phyloP scores from a whole-genome alignment of 1,140 invertebrate species.

The Zaprionus kolodkinae region DNA sequence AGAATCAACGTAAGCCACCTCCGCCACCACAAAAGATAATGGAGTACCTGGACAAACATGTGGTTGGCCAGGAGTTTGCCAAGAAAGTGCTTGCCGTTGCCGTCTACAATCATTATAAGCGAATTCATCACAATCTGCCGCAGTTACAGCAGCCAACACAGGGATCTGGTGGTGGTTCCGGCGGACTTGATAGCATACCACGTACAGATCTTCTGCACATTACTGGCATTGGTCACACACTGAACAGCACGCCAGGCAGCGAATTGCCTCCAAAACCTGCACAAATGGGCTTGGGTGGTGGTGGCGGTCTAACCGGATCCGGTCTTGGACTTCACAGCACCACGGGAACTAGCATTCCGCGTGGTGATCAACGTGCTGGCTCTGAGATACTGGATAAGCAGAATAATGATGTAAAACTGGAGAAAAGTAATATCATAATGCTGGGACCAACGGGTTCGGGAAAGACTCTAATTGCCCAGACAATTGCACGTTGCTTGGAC shows the following conservation, averaged over 20 bases:
- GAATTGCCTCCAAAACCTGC: conserved; percentile 75
- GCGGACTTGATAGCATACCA: conserved; percentile 84
- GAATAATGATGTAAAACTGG: conserved; percentile 94
- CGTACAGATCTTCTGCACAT: conserved; percentile 91
- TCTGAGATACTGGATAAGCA: conserved; percentile 95
- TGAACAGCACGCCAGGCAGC: conserved; percentile 84
- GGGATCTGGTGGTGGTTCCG: conserved; percentile 77
- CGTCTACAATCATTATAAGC: conserved; percentile 99
- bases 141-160: conserved; percentile 80
- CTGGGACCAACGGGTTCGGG: conserved; percentile 98
- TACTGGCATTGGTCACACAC: conserved; percentile 90
- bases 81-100: conserved; percentile 99
- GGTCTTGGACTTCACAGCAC: conserved; percentile 44
- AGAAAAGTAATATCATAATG: conserved; percentile 99
- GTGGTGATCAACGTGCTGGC: conserved; percentile 84
- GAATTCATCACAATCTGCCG: conserved; percentile 97
- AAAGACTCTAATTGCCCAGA: conserved; percentile 99
- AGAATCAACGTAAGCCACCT: conserved; percentile 90
- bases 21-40: conserved; percentile 98
- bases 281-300: conserved; percentile 58
- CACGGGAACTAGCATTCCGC: conserved; percentile 5
- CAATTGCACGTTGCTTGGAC: conserved; percentile 96
- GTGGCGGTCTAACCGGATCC: conserved; percentile 51
- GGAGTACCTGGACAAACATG: conserved; percentile 97
- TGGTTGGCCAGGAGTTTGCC: conserved; percentile 98